Percentiles rank a stretch among this genome's conserved stretches.
Evolutionary conservation across 2,888 invertebrate species (phyloP).

Genomic region (Lithophane ornitopus): DNA sequence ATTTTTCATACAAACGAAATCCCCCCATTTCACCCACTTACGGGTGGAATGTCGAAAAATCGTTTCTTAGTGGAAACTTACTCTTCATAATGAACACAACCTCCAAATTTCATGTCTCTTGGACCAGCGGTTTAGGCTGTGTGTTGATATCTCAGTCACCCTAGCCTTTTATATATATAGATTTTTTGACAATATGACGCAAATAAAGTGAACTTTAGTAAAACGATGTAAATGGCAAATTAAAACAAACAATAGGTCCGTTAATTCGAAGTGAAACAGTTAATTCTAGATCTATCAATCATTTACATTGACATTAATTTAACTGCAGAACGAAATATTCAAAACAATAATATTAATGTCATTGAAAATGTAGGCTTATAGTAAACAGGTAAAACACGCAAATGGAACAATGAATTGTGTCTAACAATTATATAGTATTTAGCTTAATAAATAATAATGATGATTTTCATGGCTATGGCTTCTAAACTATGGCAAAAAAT

Average conservation of each 20-base stretch:
- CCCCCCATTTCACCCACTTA: too few relatives aligned
- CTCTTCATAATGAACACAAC: too few relatives aligned
- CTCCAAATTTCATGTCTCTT: too few relatives aligned
- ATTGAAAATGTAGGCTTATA: too few relatives aligned
- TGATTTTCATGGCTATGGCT: background rate
- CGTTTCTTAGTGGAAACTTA: too few relatives aligned
- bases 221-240: background rate
- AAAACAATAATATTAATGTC: background rate
- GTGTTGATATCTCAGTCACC: too few relatives aligned
- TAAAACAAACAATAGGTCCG: constrained; percentile 1
- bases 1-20: too few relatives aligned
- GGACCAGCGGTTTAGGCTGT: too few relatives aligned
- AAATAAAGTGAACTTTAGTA: background rate
- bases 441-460: background rate
- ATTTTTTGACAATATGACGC: background rate
- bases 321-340: background rate
- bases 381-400: too few relatives aligned
- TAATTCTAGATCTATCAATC: constrained; percentile 14
- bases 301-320: background rate
- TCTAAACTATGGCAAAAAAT: background rate
- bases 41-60: too few relatives aligned
- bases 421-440: background rate
- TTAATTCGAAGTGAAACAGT: background rate
- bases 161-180: too few relatives aligned
- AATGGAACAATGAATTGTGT: background rate